Evolutionary conservation across 2,113 vertebrate genomes (phyloP).

Genomic region (Nyctereutes procyonoides): DNA sequence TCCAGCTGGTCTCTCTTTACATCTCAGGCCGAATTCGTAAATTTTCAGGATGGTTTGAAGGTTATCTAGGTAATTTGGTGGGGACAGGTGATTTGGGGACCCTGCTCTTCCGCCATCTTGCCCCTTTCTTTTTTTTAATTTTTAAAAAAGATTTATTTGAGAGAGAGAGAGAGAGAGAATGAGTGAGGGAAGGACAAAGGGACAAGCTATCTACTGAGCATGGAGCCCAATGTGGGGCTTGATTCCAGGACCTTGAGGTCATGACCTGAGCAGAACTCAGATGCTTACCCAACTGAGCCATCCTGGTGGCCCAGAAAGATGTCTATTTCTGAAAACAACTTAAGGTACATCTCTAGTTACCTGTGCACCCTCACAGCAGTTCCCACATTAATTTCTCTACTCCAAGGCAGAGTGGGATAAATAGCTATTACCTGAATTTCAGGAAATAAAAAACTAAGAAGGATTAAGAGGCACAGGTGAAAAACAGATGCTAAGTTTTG

Average conservation of each 20-base stretch:
- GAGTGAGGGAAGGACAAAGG: neutral
- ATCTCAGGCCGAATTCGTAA: no score
- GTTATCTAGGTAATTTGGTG: no score
- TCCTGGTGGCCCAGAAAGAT: neutral
- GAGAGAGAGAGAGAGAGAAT: neutral
- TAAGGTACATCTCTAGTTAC: neutral
- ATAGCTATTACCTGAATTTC: neutral
- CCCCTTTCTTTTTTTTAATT: neutral
- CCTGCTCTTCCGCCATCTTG: no score
- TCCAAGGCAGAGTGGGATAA: neutral
- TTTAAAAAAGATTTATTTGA: neutral
- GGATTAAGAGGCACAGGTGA: neutral
- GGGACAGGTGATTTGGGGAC: no score
- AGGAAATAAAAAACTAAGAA: slow-evolving; percentile 9
- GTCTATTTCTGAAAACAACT: slow-evolving; percentile 24
- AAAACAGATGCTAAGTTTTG: neutral
- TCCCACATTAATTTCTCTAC: slow-evolving; percentile 26
- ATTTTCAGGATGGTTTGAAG: no score
- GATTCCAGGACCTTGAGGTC: neutral
- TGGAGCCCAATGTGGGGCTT: neutral
- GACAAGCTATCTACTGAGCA: neutral
- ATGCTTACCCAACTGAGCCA: neutral
- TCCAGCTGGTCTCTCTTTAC: no score
- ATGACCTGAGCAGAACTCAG: neutral
- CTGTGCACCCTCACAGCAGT: slow-evolving; percentile 1